Evolutionary conservation across 2,888 invertebrate genomes (phyloP).

Genomic region (Drosophila falleni): DNA sequence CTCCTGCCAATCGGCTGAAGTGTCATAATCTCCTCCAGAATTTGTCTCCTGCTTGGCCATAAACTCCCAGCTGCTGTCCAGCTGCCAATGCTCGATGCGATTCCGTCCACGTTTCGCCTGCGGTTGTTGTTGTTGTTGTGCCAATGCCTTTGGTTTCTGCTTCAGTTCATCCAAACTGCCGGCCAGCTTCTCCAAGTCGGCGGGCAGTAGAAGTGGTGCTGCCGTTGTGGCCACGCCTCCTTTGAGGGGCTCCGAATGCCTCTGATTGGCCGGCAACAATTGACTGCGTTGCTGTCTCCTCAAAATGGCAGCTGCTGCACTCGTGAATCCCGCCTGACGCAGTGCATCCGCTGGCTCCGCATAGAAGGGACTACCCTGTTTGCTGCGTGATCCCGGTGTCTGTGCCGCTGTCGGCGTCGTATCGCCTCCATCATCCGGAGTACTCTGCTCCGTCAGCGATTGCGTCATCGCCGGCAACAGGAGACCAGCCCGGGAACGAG

Average conservation of each 20-base stretch:
- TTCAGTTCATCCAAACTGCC: slow-evolving; percentile 85
- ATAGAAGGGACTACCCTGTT: slow-evolving; percentile 94
- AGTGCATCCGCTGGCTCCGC: slow-evolving; percentile 95
- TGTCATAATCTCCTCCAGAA: slow-evolving; percentile 82
- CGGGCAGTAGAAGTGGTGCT: slow-evolving; percentile 89
- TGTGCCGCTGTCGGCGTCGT: slow-evolving; percentile 83
- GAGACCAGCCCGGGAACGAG: slow-evolving; percentile 82
- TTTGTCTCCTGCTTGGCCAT: slow-evolving; percentile 88
- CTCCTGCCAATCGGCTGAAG: slow-evolving; percentile 82
- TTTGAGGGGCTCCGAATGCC: slow-evolving; percentile 88
- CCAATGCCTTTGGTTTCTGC: slow-evolving; percentile 86
- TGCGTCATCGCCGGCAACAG: slow-evolving; percentile 65
- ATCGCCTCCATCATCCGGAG: slow-evolving; percentile 75
- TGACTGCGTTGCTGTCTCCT: slow-evolving; percentile 83
- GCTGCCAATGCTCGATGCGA: slow-evolving; percentile 89
- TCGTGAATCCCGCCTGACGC: slow-evolving; percentile 85
- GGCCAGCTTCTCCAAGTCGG: slow-evolving; percentile 85
- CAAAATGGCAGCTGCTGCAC: slow-evolving; percentile 81
- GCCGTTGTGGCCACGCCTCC: slow-evolving; percentile 75
- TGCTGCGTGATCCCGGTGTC: slow-evolving; percentile 84
- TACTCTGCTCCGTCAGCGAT: slow-evolving; percentile 68
- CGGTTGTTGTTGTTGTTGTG: slow-evolving; percentile 54
- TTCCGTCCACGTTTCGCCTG: slow-evolving; percentile 83
- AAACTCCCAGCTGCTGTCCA: slow-evolving; percentile 96
- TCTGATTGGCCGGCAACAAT: slow-evolving; percentile 86